Percentiles rank a stretch among this genome's conserved stretches.
These are phyloP conservation scores for Anas acuta DNA, from an alignment of 2,797 vertebrate genomes.

Conservation along the genomic window DNA sequence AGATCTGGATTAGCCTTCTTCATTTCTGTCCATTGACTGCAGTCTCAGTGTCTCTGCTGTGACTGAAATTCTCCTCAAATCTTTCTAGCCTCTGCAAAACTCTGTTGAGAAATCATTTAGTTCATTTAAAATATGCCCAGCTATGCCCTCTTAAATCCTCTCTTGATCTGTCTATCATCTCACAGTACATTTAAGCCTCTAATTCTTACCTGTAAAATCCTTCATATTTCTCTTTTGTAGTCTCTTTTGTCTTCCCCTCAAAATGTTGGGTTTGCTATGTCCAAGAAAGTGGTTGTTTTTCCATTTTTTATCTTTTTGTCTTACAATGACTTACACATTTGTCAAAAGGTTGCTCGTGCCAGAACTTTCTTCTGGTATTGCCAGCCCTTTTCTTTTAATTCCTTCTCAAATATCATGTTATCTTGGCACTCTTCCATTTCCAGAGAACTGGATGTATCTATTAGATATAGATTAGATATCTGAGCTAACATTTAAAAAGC, in stretches of 20 bases:
- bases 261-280: conserved; percentile 10
- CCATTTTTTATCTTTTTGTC: background rate
- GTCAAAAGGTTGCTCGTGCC: background rate
- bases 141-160: conserved; percentile 16
- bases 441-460: background rate
- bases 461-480: conserved; percentile 1
- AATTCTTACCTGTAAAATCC: conserved; percentile 25
- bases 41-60: background rate
- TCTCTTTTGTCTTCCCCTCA: conserved; percentile 22
- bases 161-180: background rate
- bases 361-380: background rate
- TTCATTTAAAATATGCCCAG: conserved; percentile 9
- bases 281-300: background rate
- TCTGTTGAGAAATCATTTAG: conserved; percentile 5
- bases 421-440: background rate
- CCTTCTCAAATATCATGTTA: background rate
- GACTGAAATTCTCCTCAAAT: background rate
- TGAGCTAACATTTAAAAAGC: conserved; percentile 15
- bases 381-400: background rate
- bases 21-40: background rate
- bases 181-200: background rate
- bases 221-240: background rate
- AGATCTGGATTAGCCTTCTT: background rate
- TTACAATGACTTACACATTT: background rate
- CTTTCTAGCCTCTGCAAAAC: background rate